phyloP scores from a whole-genome alignment of 2,888 invertebrate genomes.

The Sarcophaga subvicina region DNA sequence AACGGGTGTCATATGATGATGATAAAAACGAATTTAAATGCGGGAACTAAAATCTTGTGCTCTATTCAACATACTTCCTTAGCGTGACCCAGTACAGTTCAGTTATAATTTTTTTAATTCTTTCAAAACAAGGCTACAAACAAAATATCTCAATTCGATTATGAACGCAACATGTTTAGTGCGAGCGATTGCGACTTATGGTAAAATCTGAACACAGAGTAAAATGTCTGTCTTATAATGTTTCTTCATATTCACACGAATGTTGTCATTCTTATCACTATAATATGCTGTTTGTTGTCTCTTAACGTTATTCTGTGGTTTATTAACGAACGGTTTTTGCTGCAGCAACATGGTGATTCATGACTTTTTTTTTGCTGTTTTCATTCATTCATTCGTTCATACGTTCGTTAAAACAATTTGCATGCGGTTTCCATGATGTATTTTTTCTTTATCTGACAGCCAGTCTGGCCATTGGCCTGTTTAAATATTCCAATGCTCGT shows the following conservation, averaged over 20 bases:
- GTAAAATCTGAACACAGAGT: no score
- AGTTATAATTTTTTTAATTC: no score
- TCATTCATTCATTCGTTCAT: background rate
- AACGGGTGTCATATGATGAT: no score
- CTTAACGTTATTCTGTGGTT: background rate
- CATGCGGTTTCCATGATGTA: background rate
- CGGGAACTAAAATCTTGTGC: no score
- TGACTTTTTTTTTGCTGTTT: background rate
- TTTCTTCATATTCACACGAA: background rate
- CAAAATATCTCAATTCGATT: no score
- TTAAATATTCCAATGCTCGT: background rate
- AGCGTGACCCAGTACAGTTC: no score
- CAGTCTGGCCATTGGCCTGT: background rate
- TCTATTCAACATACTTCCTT: no score
- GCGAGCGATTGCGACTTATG: no score
- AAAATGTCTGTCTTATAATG: no score
- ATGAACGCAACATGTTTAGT: no score
- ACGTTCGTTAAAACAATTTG: slow-evolving; percentile 1
- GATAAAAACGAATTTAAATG: no score
- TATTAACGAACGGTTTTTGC: background rate
- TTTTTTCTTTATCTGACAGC: background rate
- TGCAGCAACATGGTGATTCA: background rate
- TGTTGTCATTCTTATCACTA: slow-evolving; percentile 1
- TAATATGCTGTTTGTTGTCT: background rate
- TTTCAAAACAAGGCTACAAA: no score